Percentiles rank a stretch among this genome's conserved stretches.
phyloP scores from a whole-genome alignment of 1,140 invertebrate species.

The Octopus bimaculoides region DNA sequence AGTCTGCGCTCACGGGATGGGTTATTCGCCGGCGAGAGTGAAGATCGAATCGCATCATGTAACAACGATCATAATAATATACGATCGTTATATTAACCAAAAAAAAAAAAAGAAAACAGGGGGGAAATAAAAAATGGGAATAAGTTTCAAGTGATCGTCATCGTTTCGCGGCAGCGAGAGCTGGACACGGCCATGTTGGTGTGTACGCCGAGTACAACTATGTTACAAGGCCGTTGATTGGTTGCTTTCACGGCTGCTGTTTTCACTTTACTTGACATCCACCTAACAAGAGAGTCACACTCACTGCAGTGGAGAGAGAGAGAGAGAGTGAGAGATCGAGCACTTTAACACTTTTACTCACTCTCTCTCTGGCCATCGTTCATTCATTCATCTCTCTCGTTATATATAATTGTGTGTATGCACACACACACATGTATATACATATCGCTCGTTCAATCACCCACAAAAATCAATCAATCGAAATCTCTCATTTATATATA shows the following conservation, averaged over 20 bases:
- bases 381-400: no score
- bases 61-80: background rate
- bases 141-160: background rate
- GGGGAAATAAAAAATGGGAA: background rate
- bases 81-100: background rate
- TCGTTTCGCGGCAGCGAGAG: background rate
- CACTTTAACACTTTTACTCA: no score
- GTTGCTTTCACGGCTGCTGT: background rate
- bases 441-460: background rate
- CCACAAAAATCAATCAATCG: background rate
- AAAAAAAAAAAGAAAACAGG: background rate
- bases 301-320: background rate
- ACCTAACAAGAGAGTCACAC: background rate
- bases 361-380: no score
- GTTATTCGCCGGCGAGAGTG: no score
- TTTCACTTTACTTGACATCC: background rate
- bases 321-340: slow-evolving; percentile 11
- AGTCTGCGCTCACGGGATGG: no score
- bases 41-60: background rate
- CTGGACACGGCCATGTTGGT: slow-evolving; percentile 4
- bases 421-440: slow-evolving; percentile 13
- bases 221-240: background rate
- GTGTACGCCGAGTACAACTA: background rate
- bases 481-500: background rate
- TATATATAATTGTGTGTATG: background rate